These are phyloP conservation scores for Parazoanthus swiftii DNA, from an alignment of 92 coral and sea anemone species.

Conservation along the genomic window DNA sequence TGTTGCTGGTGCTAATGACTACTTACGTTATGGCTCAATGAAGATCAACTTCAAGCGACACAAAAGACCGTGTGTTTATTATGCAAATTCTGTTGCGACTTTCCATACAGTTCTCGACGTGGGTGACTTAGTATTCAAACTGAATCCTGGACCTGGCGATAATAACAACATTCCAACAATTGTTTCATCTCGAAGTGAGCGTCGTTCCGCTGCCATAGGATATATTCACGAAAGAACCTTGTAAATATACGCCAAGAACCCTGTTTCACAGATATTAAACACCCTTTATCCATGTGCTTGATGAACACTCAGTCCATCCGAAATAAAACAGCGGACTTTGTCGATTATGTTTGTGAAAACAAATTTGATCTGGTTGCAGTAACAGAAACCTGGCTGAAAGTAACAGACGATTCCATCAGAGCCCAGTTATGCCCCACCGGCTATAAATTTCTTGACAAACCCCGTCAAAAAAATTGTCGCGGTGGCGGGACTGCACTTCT, in stretches of 20 bases:
- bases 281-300: too few relatives aligned
- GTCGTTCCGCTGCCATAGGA: too few relatives aligned
- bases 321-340: conserved; percentile 37
- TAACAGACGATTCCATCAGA: conserved; percentile 27
- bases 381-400: conserved; percentile 41
- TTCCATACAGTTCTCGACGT: neutral
- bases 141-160: neutral
- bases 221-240: too few relatives aligned
- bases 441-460: neutral
- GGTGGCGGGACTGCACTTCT: conserved; percentile 43
- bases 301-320: conserved; percentile 42
- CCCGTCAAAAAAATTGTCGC: conserved; percentile 23
- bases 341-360: conserved; percentile 35
- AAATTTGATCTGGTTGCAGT: conserved; percentile 36
- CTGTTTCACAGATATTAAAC: too few relatives aligned
- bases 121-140: conserved; percentile 3
- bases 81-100: neutral
- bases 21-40: too few relatives aligned
- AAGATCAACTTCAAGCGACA: too few relatives aligned
- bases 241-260: too few relatives aligned
- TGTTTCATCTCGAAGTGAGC: too few relatives aligned
- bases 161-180: neutral
- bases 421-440: neutral
- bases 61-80: neutral
- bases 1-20: too few relatives aligned